A percentile compares a stretch with the other conserved stretches of the same genome.
These are phyloP conservation scores for Trichonephila clavata DNA, from an alignment of 1,140 invertebrate genomes.

Conservation along the genomic window DNA sequence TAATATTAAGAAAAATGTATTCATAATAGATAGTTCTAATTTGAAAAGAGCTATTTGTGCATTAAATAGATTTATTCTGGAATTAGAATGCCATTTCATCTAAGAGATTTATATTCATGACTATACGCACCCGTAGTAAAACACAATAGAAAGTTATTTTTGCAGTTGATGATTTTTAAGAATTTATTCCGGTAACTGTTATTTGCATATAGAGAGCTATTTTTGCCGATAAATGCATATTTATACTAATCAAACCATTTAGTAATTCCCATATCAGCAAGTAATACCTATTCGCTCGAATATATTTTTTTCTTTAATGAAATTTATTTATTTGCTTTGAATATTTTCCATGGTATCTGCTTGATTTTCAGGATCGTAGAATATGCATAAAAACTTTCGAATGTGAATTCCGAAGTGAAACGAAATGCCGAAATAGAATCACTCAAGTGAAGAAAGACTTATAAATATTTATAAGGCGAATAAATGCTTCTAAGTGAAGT, in stretches of 20 bases:
- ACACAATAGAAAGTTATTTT: too few species aligned
- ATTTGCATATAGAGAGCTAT: not conserved
- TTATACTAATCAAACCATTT: not conserved
- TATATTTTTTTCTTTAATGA: not conserved
- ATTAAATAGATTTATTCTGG: too few species aligned
- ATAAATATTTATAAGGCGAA: slow-evolving; percentile 52
- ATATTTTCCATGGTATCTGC: not conserved
- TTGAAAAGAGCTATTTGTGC: too few species aligned
- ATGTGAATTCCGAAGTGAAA: slow-evolving; percentile 14
- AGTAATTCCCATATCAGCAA: not conserved
- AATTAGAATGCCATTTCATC: too few species aligned
- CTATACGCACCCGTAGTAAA: too few species aligned
- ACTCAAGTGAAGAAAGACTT: not conserved
- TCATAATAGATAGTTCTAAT: too few species aligned
- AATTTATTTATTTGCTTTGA: not conserved
- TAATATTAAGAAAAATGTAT: too few species aligned
- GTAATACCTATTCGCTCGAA: not conserved
- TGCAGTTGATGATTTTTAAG: too few species aligned
- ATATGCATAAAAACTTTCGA: slow-evolving; percentile 45
- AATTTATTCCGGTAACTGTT: too few species aligned
- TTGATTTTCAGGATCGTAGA: not conserved
- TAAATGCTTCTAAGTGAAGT: slow-evolving; percentile 25
- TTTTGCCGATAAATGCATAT: not conserved
- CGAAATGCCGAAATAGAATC: slow-evolving; percentile 27
- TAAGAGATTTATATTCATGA: too few species aligned